A percentile compares a stretch with the other conserved stretches of the same genome.
Conservation (phyloP, 2,797 vertebrate genomes). For the Nyctibius grandis region DNA sequence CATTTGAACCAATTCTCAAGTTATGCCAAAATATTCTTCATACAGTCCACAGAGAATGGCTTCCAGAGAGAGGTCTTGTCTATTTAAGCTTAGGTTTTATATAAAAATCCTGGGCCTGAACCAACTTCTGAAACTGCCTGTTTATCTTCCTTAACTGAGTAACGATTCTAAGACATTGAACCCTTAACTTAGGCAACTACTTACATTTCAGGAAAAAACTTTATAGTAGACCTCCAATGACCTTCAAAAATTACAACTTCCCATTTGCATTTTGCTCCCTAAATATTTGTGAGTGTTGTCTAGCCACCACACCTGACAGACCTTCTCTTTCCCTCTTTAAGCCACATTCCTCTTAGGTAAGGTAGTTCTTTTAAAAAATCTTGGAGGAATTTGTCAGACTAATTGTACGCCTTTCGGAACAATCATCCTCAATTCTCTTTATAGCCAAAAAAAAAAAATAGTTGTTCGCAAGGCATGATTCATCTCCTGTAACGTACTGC, state of each 20-base stretch:
- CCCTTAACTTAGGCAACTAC: fast-evolving
- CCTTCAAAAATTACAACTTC: background rate
- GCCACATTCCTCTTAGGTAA: background rate
- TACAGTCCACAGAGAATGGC: fast-evolving
- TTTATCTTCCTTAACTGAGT: background rate
- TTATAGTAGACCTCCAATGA: background rate
- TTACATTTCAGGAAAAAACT: background rate
- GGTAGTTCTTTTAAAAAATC: background rate
- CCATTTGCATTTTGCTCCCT: background rate
- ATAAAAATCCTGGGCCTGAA: background rate
- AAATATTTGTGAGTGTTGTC: background rate
- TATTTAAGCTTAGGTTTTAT: background rate
- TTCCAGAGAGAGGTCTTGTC: background rate
- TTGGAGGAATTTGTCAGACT: background rate
- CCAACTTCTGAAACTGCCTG: background rate
- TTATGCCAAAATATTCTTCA: background rate
- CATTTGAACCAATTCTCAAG: background rate
- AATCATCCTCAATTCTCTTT: background rate
- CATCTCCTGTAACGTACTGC: background rate
- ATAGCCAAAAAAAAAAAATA: background rate
- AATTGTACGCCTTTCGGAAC: background rate
- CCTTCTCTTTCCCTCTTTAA: background rate
- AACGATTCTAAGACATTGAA: background rate
- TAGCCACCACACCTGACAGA: background rate
- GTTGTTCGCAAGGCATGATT: background rate